Base-by-base conservation (phyloP, 2,797 vertebrate genomes). In the Lerista edwardsae region DNA sequence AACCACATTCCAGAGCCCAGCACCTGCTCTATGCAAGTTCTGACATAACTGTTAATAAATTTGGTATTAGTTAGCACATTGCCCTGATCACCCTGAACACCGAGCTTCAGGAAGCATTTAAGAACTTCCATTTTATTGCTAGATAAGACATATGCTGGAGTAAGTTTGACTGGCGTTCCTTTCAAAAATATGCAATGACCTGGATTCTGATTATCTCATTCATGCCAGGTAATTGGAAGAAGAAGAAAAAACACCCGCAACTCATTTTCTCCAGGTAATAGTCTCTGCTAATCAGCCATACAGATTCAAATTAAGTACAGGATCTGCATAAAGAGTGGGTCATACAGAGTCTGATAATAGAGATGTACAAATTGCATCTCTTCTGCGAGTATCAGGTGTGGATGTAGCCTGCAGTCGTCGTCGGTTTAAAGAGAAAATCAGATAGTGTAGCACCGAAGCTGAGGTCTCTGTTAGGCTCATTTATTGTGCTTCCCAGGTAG, bases 211-310 rank as follows among this genome's bases (percentile, higher is more conserved):
- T 59, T 34, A 84, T 34, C 21, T 87, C 90, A 88, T 90, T 92
- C 84, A 73, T 44, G 74, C 6, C 51, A 7, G 64, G 86, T 82
- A 90, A 89, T 41, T 92, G 68, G n/a, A n/a, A n/a, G n/a, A n/a
- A n/a, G n/a, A 85, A 85, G 80, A 90, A 90, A 87, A 86, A 75
- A 67, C 15, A 27, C 47, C 65, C n/a, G n/a, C n/a, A 44, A 3
- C 79, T 89, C 86, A 64, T 90, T 93, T 94, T 94, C 84, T 91
- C 83, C 90, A 88, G 85, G 72, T 91, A 92, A 91, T 92, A 88
- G 75, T 90, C 57, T 61, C 84, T 86, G 65, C 69, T 92, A 91
- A 89, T 90, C 84, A 94, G 61, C 74, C 51, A 89, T 85, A 92
- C 75, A 86, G 82, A 89, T 89, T 91, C 68, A 93, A 90, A 93